Conservation (phyloP, 2,113 vertebrate species). For the Silurus asotus region DNA sequence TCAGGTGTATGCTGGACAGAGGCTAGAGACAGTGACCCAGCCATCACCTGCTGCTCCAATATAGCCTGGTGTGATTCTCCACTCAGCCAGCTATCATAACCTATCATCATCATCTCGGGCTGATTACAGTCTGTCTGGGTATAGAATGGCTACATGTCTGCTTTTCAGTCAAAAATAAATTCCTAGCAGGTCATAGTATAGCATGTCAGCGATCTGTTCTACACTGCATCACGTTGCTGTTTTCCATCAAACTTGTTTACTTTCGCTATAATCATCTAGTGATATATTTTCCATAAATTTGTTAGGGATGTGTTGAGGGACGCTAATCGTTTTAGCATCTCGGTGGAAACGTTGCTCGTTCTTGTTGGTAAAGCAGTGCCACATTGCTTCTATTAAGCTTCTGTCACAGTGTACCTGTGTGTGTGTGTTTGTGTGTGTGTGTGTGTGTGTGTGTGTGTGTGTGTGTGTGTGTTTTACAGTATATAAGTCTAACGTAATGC, state of each 20-base stretch:
- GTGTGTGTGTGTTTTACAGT: not conserved
- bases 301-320: not conserved
- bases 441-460: not conserved
- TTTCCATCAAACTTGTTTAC: not conserved
- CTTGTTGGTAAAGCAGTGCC: not conserved
- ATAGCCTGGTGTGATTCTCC: slow-evolving; percentile 25
- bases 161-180: slow-evolving; percentile 33
- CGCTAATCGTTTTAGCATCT: not conserved
- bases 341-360: not conserved
- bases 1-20: slow-evolving; percentile 25
- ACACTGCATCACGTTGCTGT: slow-evolving; percentile 1
- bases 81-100: slow-evolving; percentile 37
- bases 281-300: slow-evolving; percentile 2
- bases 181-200: slow-evolving; percentile 7
- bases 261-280: slow-evolving; percentile 1
- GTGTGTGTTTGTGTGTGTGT: no score
- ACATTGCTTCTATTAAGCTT: not conserved
- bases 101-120: slow-evolving; percentile 44
- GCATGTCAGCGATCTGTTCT: not conserved
- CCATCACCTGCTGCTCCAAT: slow-evolving; percentile 22
- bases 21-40: slow-evolving; percentile 31
- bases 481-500: not conserved
- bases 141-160: slow-evolving; percentile 18
- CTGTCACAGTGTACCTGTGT: not conserved
- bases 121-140: slow-evolving; percentile 40